Evolutionary conservation across 2,888 invertebrate species (phyloP), one percentile per base, ranked within the genome.

Genomic region (Drosophila seclusa): DNA sequence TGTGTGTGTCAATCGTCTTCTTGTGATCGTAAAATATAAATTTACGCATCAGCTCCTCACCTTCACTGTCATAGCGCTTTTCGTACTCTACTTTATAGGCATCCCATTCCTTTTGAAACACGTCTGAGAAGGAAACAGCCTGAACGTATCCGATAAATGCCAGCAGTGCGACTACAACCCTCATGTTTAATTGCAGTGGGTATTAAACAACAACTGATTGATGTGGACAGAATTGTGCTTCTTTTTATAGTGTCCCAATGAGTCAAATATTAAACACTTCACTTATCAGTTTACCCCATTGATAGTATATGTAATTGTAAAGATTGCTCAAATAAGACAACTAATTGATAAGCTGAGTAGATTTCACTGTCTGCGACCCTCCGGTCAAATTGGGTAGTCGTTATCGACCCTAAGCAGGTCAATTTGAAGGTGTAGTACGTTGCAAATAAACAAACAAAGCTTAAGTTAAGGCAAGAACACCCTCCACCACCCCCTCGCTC

Each of bases 11-110:
- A 87, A 98, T 96, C 92, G 95, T 95, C 89, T 96, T 95, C 86
- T 96, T 96, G 93, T 98, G 98, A 91, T 98, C 97, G 93, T 97
- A 95, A 92, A 96, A 98, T 82, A 98, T 97, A 93, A 97, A 97
- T 95, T 96, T 95, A 60, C 98, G 95, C 93, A 96, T 96, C 83
- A 94, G 94, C 91, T 98, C 97, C 90, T 98, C 97, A 0, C 95
- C 94, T 4, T 95, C 95, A 83, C 94, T 95, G 0, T 94, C 93
- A 91, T 97, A 98, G 0, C 83, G 75, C 92, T 96, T 96, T 18
- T 93, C 92, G 91, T 96, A 96, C 86, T 95, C 93, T 52, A 94
- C 91, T 94, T 95, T 81, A 6, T 64, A 84, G 4, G 10, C 49
- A 4, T 64, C 13, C 78, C 78, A 78, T 4, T 76, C 78, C 29